phyloP scores from a whole-genome alignment of 2,797 vertebrate species.

The Eulemur rubriventer region DNA sequence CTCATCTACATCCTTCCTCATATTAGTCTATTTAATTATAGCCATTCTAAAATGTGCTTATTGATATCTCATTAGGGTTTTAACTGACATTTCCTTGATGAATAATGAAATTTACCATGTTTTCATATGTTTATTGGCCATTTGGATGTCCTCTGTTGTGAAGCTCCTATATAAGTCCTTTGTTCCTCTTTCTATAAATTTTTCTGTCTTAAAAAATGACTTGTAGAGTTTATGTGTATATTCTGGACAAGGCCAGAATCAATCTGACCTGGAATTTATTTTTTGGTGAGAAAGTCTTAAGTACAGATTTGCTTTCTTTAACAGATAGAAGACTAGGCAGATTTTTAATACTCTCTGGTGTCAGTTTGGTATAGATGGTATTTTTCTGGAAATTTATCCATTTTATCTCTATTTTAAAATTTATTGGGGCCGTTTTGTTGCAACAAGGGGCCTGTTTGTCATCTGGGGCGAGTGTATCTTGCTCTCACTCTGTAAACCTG shows the following conservation, averaged over 20 bases:
- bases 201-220: neutral
- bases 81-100: neutral
- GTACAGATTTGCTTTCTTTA: neutral
- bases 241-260: neutral
- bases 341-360: neutral
- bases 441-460: no score
- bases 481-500: no score
- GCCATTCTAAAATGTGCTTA: neutral
- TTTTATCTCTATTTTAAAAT: neutral
- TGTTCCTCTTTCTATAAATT: neutral
- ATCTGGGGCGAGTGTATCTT: no score
- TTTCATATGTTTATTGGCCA: neutral
- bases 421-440: neutral
- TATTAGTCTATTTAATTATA: neutral
- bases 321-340: neutral
- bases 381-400: neutral
- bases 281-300: neutral
- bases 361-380: neutral
- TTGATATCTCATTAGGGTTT: neutral
- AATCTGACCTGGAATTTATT: neutral
- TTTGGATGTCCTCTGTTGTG: neutral
- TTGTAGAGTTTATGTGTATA: neutral
- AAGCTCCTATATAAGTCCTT: neutral
- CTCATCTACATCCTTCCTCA: neutral
- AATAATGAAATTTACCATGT: neutral